phyloP scores from a whole-genome alignment of 2,797 vertebrate genomes.

The Enteromius thamalakanensis region DNA sequence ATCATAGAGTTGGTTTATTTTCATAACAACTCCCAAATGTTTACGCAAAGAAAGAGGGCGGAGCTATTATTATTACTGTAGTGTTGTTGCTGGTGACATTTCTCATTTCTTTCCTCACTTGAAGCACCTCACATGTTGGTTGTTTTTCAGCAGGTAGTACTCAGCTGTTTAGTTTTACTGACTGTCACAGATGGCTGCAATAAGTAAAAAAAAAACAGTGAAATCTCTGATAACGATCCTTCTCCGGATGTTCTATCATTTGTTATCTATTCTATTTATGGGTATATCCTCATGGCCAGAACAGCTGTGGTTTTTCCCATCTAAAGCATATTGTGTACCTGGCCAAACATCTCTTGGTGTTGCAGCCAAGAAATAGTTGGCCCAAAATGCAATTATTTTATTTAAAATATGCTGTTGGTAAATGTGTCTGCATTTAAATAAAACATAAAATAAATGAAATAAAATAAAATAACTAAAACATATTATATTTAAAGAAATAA shows the following conservation, averaged over 20 bases:
- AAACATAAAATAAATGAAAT: no score
- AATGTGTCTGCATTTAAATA: neutral
- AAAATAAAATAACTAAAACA: neutral
- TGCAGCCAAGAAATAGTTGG: neutral
- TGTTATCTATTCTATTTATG: neutral
- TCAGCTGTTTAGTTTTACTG: slow-evolving; percentile 8
- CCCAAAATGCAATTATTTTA: neutral
- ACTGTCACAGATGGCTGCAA: slow-evolving; percentile 3
- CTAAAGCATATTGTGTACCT: neutral
- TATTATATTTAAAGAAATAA: neutral
- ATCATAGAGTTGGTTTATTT: no score
- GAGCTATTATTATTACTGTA: no score
- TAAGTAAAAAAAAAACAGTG: neutral
- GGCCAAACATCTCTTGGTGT: neutral
- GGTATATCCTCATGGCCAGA: neutral
- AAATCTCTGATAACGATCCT: neutral
- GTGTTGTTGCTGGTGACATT: no score
- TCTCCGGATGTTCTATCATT: slow-evolving; percentile 3
- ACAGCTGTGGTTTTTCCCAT: slow-evolving; percentile 17
- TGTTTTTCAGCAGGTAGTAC: neutral
- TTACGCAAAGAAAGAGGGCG: no score
- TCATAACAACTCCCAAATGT: no score
- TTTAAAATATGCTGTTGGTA: neutral
- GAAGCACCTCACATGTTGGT: neutral
- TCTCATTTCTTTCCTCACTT: neutral